These are phyloP conservation scores for Gryllus bimaculatus DNA, from an alignment of 1,140 invertebrate species.

Conservation along the genomic window DNA sequence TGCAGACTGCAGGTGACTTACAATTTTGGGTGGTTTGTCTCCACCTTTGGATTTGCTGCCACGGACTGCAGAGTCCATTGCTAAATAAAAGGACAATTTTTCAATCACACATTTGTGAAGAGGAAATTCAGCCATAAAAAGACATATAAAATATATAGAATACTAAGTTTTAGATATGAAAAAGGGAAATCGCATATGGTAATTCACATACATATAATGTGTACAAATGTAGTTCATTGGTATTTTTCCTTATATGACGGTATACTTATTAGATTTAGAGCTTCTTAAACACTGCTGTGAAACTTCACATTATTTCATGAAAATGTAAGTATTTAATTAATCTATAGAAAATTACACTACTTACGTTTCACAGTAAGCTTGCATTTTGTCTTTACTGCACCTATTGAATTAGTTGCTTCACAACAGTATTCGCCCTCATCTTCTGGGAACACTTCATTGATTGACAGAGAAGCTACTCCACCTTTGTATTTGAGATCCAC, in stretches of 20 bases:
- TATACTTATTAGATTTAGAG: too few species aligned
- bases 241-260: too few species aligned
- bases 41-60: constrained; percentile 41
- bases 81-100: constrained; percentile 32
- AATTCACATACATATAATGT: too few species aligned
- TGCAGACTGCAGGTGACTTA: constrained; percentile 69
- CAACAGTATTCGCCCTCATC: constrained; percentile 84
- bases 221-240: too few species aligned
- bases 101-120: background rate
- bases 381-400: constrained; percentile 69
- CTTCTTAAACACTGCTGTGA: too few species aligned
- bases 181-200: too few species aligned
- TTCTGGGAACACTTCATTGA: constrained; percentile 87
- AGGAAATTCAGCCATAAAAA: background rate
- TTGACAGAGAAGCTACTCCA: constrained; percentile 71
- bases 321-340: too few species aligned
- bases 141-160: background rate
- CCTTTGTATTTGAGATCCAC: constrained; percentile 86
- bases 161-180: background rate
- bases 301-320: too few species aligned
- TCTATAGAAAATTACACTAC: constrained; percentile 28
- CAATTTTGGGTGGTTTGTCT: constrained; percentile 72
- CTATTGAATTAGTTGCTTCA: constrained; percentile 82
- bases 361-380: constrained; percentile 74
- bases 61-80: constrained; percentile 44